A percentile compares a stretch with the other conserved stretches of the same genome.
phyloP scores from a whole-genome alignment of 2,113 vertebrate genomes.

The Vulpes ferrilata region DNA sequence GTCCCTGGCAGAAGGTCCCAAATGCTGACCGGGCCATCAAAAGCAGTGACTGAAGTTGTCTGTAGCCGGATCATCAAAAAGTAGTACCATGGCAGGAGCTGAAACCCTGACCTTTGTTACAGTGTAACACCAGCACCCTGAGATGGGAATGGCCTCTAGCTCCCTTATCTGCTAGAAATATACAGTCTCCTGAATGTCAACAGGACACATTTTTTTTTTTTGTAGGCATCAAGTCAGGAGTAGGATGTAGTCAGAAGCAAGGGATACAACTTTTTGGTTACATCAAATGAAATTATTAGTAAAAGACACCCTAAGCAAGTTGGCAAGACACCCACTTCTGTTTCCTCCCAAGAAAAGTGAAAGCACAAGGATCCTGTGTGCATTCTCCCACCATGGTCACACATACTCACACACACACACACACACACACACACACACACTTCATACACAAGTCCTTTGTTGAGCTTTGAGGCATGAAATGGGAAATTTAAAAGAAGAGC shows the following conservation, averaged over 20 bases:
- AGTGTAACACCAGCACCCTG: background rate
- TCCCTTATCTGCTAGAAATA: slow-evolving; percentile 21
- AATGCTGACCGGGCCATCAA: background rate
- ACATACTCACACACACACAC: background rate
- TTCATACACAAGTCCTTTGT: slow-evolving; percentile 70
- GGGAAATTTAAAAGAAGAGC: slow-evolving; percentile 67
- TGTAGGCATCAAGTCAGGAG: background rate
- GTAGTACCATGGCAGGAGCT: background rate
- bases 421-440: slow-evolving; percentile 21
- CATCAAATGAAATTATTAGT: background rate
- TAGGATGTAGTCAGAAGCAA: background rate
- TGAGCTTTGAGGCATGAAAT: slow-evolving; percentile 65
- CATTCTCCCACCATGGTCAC: background rate
- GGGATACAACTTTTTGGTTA: background rate
- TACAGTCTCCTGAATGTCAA: background rate
- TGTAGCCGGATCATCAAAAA: background rate
- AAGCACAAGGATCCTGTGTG: slow-evolving; percentile 60
- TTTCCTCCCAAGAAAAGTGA: slow-evolving; percentile 61
- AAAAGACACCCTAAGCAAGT: background rate
- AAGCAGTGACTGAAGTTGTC: background rate
- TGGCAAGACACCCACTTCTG: slow-evolving; percentile 43
- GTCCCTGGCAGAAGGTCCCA: background rate
- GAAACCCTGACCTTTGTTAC: slow-evolving; percentile 35
- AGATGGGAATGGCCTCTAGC: background rate
- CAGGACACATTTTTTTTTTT: background rate